Evolutionary conservation across 2,113 vertebrate species (phyloP), one percentile per base, ranked within the genome.

Genomic region (Oncorhynchus mykiss): DNA sequence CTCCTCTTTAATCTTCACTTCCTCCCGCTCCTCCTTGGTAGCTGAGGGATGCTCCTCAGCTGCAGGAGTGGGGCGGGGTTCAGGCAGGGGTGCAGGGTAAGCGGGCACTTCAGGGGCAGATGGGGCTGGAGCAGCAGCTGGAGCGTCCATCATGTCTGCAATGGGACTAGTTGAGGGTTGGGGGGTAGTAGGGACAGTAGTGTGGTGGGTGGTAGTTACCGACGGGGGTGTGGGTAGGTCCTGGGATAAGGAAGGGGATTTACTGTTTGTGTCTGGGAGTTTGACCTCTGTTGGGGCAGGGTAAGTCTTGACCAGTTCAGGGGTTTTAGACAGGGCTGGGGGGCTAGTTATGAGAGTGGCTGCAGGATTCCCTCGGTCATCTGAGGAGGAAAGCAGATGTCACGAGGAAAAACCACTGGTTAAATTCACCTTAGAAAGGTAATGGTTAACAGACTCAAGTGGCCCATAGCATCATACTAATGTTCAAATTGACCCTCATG

Each of bases 281-380:
- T 82, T 1, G 24, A 79, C 59, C 76, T 85, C 86, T 78, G 78
- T 70, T 3, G 83, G 74, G 9, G 39, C 2, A 45, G 39, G 39
- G 9, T 8, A 9, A 45, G 39, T 12, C 39, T 45, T 45, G 1
- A 64, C 11, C 25, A 78, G 92, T 84, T 97, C 96, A 78, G 90
- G 86, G 27, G 89, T 85, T 70, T 89, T 89, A 70, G 87, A 88
- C 24, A 70, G 73, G 78, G 89, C 85, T 66, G 82, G 88, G 27
- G 94, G 85, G 16, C 4, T 4, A 5, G 51, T 54, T 16, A 54
- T 54, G 16, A 54, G 51, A 54, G 51, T 54, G 51, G 51, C 16
- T 3, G 92, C 86, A 4, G 92, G 88, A 85, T 96, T 97, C 0
- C 91, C 89, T 88, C 92, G 91, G 84, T 97, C 96, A 91, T 98